Base-by-base conservation (phyloP, 2,888 invertebrate species). In the Cheilosia impressa region DNA sequence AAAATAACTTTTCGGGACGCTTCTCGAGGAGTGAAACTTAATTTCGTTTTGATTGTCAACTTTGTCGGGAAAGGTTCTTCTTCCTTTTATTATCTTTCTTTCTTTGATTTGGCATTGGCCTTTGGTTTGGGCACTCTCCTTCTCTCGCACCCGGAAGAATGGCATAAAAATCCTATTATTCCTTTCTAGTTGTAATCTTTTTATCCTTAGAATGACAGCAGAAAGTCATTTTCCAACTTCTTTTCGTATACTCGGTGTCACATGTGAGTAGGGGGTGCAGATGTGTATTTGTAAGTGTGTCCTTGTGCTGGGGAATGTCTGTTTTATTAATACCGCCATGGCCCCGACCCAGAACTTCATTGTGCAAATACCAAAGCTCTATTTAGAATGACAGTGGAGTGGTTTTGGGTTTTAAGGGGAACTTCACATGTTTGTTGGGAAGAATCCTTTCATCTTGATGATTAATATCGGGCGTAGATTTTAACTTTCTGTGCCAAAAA, bases 81-180 rank as follows among this genome's bases (percentile, higher is more conserved):
- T 65, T 24, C n/a, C 50, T 69, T 62, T 53, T 75, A 69, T 57
- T 83, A 72, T 60, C 52, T 71, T 58, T 60, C 55, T 77, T 52
- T 53, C 71, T 83, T 77, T 72, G 77, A 77, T 77, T 83, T 83
- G 50, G 38, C 55, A 66, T 72, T 77, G 68, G 58, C 62, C 43
- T 80, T 80, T 80, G 53, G 55, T 58, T 71, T 69, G 50, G 57
- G 50, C 47, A 15, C 43, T 34, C 47, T 47, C 1, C 24, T 22
- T 27, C 52, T 52, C 24, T 24, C 24, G 58, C 72, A 55, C 71
- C 53, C 57, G 50, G 58, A 63, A 87, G 7, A 87, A 82, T 87
- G 87, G 88, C 87, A 88, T 88, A 87, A 87, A 87, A 88, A 88
- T 88, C 88, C 88, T 87, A 88, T 88, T 88, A 88, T 87, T 87